A percentile compares a stretch with the other conserved stretches of the same genome.
These are phyloP conservation scores for Illadopsis cleaveri DNA, from an alignment of 2,113 vertebrate genomes.

Conservation along the genomic window DNA sequence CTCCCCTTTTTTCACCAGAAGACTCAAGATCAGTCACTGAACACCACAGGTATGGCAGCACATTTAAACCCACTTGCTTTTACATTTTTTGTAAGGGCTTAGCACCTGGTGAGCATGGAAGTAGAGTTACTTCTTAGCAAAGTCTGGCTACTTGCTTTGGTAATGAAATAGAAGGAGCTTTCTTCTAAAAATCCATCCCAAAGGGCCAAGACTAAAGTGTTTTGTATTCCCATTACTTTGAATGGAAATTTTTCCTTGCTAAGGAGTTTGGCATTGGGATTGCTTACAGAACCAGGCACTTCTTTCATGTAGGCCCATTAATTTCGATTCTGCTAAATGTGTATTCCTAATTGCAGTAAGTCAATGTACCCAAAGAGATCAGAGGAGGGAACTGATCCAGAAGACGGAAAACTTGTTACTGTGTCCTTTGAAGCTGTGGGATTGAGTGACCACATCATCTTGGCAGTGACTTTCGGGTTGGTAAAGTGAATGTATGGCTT, in stretches of 20 bases:
- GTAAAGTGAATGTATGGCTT: not conserved
- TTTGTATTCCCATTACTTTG: not conserved
- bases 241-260: not conserved
- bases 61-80: not conserved
- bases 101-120: not conserved
- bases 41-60: not conserved
- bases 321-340: not conserved
- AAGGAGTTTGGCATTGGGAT: not conserved
- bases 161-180: not conserved
- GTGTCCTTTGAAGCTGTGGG: slow-evolving; percentile 9
- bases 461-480: slow-evolving; percentile 9
- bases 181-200: not conserved
- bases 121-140: not conserved
- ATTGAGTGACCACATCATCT: slow-evolving; percentile 24
- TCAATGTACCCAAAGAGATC: slow-evolving; percentile 42
- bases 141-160: not conserved
- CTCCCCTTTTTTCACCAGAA: not conserved
- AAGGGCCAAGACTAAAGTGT: not conserved
- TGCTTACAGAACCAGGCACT: not conserved
- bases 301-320: not conserved
- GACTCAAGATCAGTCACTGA: not conserved
- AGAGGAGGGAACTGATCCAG: not conserved
- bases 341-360: slow-evolving; percentile 11
- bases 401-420: not conserved
- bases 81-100: not conserved